These are phyloP conservation scores for Montipora capricornis DNA, from an alignment of 64 coral and sea anemone genomes.

Conservation along the genomic window DNA sequence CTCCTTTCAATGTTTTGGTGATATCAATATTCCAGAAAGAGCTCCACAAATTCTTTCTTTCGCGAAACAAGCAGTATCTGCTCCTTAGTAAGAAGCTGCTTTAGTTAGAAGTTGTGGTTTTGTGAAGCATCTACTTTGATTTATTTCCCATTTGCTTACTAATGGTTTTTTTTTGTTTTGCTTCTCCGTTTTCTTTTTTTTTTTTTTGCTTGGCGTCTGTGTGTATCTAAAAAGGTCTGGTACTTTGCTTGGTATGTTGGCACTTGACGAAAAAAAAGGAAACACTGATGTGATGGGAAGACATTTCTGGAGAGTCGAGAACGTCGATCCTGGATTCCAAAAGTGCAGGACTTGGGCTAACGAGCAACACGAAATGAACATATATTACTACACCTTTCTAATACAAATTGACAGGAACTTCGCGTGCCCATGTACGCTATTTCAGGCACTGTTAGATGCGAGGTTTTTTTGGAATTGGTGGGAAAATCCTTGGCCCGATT, in stretches of 20 bases:
- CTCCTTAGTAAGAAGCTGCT: too few relatives aligned
- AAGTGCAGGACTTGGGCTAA: conserved; percentile 37
- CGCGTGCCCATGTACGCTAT: background rate
- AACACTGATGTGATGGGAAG: conserved; percentile 34
- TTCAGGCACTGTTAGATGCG: conserved; percentile 45
- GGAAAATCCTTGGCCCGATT: conserved; percentile 13
- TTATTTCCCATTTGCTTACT: too few relatives aligned
- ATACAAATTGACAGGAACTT: background rate
- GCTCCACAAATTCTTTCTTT: too few relatives aligned
- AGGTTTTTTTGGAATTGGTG: conserved; percentile 37
- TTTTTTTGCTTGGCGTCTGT: background rate
- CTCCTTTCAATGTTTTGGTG: too few relatives aligned
- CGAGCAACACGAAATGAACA: too few relatives aligned
- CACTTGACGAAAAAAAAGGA: background rate
- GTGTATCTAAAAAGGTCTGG: background rate
- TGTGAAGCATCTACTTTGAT: too few relatives aligned
- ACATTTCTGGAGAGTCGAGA: conserved; percentile 52
- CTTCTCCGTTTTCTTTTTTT: too few relatives aligned
- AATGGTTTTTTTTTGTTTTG: too few relatives aligned
- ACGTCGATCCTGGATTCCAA: background rate
- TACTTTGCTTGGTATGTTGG: background rate
- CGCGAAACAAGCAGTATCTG: too few relatives aligned
- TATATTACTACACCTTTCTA: too few relatives aligned
- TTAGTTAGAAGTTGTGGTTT: too few relatives aligned
- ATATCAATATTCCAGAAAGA: too few relatives aligned